These are phyloP conservation scores for Gephyroberyx darwinii DNA, from an alignment of 2,797 vertebrate species.

Conservation along the genomic window DNA sequence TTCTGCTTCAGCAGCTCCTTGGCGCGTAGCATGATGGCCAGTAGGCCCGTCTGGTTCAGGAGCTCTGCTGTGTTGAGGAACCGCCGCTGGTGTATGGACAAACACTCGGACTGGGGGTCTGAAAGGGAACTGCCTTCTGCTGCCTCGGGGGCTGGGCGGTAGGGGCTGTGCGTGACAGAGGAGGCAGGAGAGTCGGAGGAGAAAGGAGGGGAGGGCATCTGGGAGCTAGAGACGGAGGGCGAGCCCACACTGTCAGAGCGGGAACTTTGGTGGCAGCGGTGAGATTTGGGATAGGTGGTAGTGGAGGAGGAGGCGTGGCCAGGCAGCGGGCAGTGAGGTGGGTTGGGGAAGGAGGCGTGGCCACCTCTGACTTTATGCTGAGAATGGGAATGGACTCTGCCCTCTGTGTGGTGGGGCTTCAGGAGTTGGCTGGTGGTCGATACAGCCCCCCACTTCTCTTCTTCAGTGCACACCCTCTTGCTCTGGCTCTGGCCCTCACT, in stretches of 20 bases:
- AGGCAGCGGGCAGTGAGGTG: slow-evolving; percentile 10
- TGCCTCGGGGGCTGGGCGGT: slow-evolving; percentile 1
- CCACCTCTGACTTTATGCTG: slow-evolving; percentile 24
- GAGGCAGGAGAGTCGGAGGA: slow-evolving; percentile 43
- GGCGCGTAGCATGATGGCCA: slow-evolving; percentile 76
- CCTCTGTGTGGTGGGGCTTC: slow-evolving; percentile 45
- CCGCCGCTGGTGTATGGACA: slow-evolving; percentile 54
- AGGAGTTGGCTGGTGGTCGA: slow-evolving; percentile 51
- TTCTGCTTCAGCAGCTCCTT: slow-evolving; percentile 77
- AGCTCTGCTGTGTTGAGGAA: slow-evolving; percentile 80
- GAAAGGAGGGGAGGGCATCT: slow-evolving; percentile 49
- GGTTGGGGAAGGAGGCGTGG: slow-evolving; percentile 21
- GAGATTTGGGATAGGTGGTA: slow-evolving; percentile 16
- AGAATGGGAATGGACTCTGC: slow-evolving; percentile 19
- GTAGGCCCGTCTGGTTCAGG: slow-evolving; percentile 74
- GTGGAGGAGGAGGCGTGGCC: slow-evolving; percentile 25
- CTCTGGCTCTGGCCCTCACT: slow-evolving; percentile 71
- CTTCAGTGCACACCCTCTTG: slow-evolving; percentile 74
- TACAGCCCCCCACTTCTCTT: slow-evolving; percentile 58
- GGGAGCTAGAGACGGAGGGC: slow-evolving; percentile 67
- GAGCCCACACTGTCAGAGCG: slow-evolving; percentile 49
- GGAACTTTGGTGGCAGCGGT: slow-evolving; percentile 19
- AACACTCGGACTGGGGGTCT: slow-evolving; percentile 28
- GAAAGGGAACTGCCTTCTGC: slow-evolving; percentile 1
- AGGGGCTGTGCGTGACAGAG: slow-evolving; percentile 42